Evolutionary conservation across 2,888 invertebrate genomes (phyloP).

Genomic region (Lithophane leautieri): DNA sequence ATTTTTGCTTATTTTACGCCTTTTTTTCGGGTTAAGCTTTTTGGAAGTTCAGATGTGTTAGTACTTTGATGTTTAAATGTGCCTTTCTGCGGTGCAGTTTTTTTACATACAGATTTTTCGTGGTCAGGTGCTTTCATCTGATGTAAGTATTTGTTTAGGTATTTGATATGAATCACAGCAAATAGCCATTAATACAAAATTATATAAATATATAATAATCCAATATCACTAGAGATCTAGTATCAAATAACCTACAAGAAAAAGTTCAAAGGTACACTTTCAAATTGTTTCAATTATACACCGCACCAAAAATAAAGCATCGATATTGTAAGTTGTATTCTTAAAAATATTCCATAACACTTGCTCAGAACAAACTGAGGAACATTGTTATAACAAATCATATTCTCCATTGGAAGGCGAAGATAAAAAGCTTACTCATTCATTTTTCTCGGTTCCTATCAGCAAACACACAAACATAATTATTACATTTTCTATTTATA

Average conservation of each 20-base stretch:
- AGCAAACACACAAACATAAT: slow-evolving; percentile 33
- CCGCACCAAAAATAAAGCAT: not conserved
- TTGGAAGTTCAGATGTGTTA: slow-evolving; percentile 9
- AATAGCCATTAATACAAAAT: not conserved
- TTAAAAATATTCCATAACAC: not conserved
- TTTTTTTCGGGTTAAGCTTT: slow-evolving; percentile 47
- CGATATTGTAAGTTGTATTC: too few relatives aligned
- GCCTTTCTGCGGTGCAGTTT: not conserved
- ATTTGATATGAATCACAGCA: not conserved
- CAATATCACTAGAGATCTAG: not conserved
- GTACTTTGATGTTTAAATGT: slow-evolving; percentile 17
- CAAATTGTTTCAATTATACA: not conserved
- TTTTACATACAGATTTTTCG: not conserved
- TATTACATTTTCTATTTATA: slow-evolving; percentile 17
- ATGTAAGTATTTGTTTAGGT: not conserved
- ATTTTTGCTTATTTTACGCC: slow-evolving; percentile 67
- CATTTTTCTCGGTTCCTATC: slow-evolving; percentile 30
- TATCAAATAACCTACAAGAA: not conserved
- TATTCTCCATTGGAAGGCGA: slow-evolving; percentile 9
- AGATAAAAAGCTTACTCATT: slow-evolving; percentile 34
- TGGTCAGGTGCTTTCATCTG: not conserved
- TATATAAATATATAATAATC: not conserved
- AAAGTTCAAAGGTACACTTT: too few relatives aligned
- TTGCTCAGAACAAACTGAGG: not conserved
- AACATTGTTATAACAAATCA: slow-evolving; percentile 18